phyloP scores from a whole-genome alignment of 1,140 invertebrate species.

The Metopolophium dirhodum region DNA sequence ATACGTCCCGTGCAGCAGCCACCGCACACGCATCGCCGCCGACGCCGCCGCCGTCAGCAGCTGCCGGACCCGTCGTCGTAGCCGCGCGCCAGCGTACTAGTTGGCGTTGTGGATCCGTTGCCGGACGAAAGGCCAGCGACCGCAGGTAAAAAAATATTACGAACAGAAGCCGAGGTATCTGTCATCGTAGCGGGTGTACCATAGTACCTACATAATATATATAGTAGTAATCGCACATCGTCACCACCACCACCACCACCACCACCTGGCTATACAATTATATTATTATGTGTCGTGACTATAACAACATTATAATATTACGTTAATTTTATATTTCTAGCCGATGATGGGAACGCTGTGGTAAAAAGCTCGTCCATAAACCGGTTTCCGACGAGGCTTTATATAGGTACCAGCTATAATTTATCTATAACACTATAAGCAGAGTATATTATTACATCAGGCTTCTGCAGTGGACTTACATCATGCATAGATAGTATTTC shows the following conservation, averaged over 20 bases:
- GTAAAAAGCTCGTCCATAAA: neutral
- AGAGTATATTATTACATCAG: neutral
- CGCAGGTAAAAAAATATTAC: slow-evolving; percentile 6
- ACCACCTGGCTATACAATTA: neutral
- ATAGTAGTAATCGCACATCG: neutral
- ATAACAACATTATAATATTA: neutral
- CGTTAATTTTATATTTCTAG: slow-evolving; percentile 7
- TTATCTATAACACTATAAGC: too few species aligned
- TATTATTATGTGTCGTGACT: neutral
- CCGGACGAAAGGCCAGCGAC: neutral
- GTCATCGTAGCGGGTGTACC: neutral
- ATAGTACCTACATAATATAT: neutral
- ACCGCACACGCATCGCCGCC: neutral
- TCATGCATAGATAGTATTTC: neutral
- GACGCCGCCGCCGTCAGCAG: neutral
- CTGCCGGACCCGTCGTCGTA: neutral
- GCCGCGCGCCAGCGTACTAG: neutral
- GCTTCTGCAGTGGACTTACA: neutral
- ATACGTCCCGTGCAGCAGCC: neutral
- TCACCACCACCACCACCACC: too few species aligned
- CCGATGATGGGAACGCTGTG: neutral
- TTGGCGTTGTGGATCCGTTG: neutral
- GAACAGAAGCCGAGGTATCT: neutral
- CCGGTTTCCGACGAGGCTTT: neutral
- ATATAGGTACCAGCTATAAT: too few species aligned